Base-by-base conservation (phyloP, 2,113 vertebrate genomes). In the Pseudolaguvia tuberculata region DNA sequence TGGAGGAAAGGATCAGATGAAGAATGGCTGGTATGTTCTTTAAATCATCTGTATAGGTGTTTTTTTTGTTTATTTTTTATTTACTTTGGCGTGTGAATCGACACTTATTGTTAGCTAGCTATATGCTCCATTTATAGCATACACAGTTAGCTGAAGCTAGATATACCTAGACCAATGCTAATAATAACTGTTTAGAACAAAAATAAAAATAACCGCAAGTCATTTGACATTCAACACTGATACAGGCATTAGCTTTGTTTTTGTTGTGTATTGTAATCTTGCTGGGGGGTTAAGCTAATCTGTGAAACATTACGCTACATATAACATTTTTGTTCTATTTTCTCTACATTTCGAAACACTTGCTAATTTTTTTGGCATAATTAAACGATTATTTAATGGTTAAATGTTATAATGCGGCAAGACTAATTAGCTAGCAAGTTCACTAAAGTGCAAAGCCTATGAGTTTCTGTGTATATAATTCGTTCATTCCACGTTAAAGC, bases 11-110 rank as follows among this genome's bases (percentile, higher is more conserved):
- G 21, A 39, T 58, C 6, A 35, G 31, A 27, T 58, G 23, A 53
- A 83, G 58, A 70, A 78, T 83, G 78, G 55, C 72, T 78, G 78
- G 81, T 82, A 23, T 53, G 35, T 21, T 51, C 13, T 21, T 58
- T 42, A 13, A 62, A 45, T 23, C 6, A n/a, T 63, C 14, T 63
- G 42, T 7, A 21, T 21, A 45, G 21, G n/a, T 14, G 8, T 15
- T 15, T 9, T 45, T 21, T 35, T 35, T 3, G 31, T 3, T 3
- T 6, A 35, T 35, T 35, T 17, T 73, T 59, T 21, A 18, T 51
- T 17, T 0, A 4, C 20, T 20, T n/a, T 59, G 17, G 17, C 2
- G 4, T n/a, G 6, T n/a, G 9, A 31, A 2, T 21, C 5, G 18
- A 11, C 0, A 31, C 11, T 55, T 17, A 2, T 42, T n/a, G 20